These are phyloP conservation scores for Ormyrus nitidulus DNA, from an alignment of 2,888 invertebrate species.

Conservation along the genomic window DNA sequence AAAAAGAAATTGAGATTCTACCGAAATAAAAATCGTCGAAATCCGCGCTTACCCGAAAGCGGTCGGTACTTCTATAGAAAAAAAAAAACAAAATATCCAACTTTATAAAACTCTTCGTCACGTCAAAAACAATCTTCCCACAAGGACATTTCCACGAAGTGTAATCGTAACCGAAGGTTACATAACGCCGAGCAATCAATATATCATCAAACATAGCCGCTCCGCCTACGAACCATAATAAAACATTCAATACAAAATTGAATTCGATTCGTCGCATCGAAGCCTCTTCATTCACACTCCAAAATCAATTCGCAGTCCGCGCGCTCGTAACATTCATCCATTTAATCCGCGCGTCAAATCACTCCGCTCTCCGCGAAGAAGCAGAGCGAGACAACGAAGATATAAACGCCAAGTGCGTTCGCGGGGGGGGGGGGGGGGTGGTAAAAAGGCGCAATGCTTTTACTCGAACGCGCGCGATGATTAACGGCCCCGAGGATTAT, in stretches of 20 bases:
- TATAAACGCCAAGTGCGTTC: too few relatives aligned
- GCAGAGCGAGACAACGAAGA: too few relatives aligned
- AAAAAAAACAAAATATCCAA: neutral
- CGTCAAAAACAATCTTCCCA: neutral
- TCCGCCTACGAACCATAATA: neutral
- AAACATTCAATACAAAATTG: slow-evolving; percentile 25
- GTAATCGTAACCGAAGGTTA: slow-evolving; percentile 24
- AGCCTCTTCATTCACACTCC: neutral
- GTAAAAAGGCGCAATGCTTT: too few relatives aligned
- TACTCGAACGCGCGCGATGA: too few relatives aligned
- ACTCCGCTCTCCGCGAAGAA: too few relatives aligned
- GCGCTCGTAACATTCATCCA: too few relatives aligned
- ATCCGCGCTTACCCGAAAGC: neutral
- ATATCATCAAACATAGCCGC: slow-evolving; percentile 27
- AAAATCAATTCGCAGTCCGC: too few relatives aligned
- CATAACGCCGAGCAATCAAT: slow-evolving; percentile 40
- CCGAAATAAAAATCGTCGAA: neutral
- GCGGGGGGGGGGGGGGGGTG: too few relatives aligned
- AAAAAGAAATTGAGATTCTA: neutral
- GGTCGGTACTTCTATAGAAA: neutral
- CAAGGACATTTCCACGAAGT: neutral
- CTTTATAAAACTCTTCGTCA: neutral
- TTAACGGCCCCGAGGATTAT: too few relatives aligned
- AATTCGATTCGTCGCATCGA: slow-evolving; percentile 18
- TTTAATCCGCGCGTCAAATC: too few relatives aligned